Evolutionary conservation across 2,888 invertebrate species (phyloP), one percentile per base, ranked within the genome.

Genomic region (Isoperla grammatica): DNA sequence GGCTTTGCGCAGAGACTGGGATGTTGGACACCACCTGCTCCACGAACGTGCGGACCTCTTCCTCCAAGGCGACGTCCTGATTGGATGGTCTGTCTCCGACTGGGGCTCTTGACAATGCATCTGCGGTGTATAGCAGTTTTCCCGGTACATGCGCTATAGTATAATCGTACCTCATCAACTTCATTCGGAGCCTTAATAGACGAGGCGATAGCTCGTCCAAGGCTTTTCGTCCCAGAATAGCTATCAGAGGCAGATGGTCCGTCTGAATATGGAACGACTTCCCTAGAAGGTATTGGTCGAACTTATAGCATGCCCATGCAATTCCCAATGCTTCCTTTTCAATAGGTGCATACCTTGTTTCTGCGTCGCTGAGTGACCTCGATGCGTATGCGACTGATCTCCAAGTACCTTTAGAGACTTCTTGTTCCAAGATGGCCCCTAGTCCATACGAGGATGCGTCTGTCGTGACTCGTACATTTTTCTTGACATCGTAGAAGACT

Each of bases 221-320:
- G 15, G 68, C 61, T 62, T 73, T 73, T 1, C 67, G 67, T 55
- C 69, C 65, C 9, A 74, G 49, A 2, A 74, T 59, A 17, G 70
- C 62, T 1, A 72, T 54, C 3, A 73, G 62, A 1, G 73, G 73
- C 60, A 71, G 72, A 64, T 74, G 73, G 61, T 75, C 73, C 0
- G 73, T 75, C 63, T 68, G 66, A 2, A 73, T 56, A 13, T 49
- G 57, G 42, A 74, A 65, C 22, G 65, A 39, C 22, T 64, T 65
- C 8, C 71, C 72, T 8, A 64, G 61, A n/a, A 73, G 54, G 58
- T 67, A 73, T 35, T 73, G 68, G 48, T 66, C 57, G 55, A 73
- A 71, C 59, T 66, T 66, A 56, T 73, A 70, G 5, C 68, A 66
- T 2, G 71, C 71, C 66, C 68, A 70, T 0, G 67, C 67, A 1